These are phyloP conservation scores for Glaucidium brasilianum DNA, from an alignment of 2,113 vertebrate species.

Conservation along the genomic window DNA sequence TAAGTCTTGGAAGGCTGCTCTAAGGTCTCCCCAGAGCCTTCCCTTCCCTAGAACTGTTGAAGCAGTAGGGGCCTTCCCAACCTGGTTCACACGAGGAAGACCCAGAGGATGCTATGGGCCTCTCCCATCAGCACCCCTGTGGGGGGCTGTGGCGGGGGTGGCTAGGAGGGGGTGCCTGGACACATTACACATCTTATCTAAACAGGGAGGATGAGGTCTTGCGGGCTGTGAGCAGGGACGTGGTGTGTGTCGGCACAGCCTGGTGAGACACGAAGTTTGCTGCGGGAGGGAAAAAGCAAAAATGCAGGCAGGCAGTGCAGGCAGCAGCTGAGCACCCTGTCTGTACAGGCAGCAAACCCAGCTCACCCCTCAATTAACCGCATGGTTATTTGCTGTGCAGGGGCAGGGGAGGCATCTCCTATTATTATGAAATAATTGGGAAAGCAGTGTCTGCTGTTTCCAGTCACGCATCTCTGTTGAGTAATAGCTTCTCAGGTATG, in stretches of 20 bases:
- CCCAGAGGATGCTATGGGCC: background rate
- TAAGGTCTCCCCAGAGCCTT: too few relatives aligned
- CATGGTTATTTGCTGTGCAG: background rate
- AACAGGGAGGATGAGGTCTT: background rate
- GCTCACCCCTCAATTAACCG: background rate
- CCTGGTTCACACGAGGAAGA: background rate
- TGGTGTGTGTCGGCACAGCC: background rate
- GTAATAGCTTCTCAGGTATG: background rate
- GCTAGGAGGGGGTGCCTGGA: background rate
- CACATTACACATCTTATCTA: accelerated
- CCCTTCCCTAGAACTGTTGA: too few relatives aligned
- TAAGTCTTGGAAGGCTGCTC: too few relatives aligned
- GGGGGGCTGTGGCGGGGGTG: too few relatives aligned
- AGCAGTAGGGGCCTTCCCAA: background rate
- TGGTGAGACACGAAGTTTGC: background rate
- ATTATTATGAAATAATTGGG: background rate
- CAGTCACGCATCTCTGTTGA: background rate
- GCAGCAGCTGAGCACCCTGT: background rate
- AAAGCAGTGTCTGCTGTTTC: background rate
- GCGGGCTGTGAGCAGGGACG: background rate
- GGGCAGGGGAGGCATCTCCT: background rate
- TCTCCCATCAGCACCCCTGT: background rate
- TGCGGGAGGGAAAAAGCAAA: background rate
- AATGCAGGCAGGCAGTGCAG: background rate
- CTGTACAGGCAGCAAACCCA: background rate